Conservation (phyloP, 2,888 invertebrate genomes). For the Drosophila neonasuta region DNA sequence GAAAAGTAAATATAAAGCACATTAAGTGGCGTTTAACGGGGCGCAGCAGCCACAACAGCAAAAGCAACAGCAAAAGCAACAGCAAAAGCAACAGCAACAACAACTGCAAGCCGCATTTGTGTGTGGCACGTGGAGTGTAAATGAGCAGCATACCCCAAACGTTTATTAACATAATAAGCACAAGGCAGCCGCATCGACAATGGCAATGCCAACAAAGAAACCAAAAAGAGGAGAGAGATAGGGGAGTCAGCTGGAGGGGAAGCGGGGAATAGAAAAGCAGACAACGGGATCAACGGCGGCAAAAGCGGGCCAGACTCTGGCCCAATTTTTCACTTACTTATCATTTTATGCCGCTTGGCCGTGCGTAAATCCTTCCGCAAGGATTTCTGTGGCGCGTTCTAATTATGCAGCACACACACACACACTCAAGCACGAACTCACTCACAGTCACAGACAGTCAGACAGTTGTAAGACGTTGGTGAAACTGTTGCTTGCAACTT, state of each 20-base stretch:
- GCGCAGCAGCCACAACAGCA: constrained; percentile 51
- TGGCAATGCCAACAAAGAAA: constrained; percentile 7
- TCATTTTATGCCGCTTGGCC: constrained; percentile 75
- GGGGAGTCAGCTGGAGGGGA: not conserved
- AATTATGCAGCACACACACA: constrained; percentile 44
- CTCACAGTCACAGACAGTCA: not conserved
- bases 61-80: constrained; percentile 12
- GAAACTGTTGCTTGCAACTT: constrained; percentile 26
- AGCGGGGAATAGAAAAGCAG: not conserved
- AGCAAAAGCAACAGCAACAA: constrained; percentile 16
- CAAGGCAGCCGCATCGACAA: constrained; percentile 29
- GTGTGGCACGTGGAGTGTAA: constrained; percentile 47
- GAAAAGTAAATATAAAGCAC: constrained; percentile 69
- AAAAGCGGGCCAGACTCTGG: not conserved
- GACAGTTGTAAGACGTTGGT: not conserved
- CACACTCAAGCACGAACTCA: constrained; percentile 2
- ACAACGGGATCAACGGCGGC: no score
- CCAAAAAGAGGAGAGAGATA: not conserved
- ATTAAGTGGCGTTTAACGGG: constrained; percentile 74
- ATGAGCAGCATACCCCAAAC: constrained; percentile 47
- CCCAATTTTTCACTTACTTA: constrained; percentile 64
- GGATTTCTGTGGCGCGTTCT: constrained; percentile 55
- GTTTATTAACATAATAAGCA: constrained; percentile 64
- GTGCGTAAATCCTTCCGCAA: constrained; percentile 66
- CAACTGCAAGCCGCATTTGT: constrained; percentile 23